phyloP scores from a whole-genome alignment of 35 echinoderm and acorn worm genomes.

The Heliocidaris erythrogramma region DNA sequence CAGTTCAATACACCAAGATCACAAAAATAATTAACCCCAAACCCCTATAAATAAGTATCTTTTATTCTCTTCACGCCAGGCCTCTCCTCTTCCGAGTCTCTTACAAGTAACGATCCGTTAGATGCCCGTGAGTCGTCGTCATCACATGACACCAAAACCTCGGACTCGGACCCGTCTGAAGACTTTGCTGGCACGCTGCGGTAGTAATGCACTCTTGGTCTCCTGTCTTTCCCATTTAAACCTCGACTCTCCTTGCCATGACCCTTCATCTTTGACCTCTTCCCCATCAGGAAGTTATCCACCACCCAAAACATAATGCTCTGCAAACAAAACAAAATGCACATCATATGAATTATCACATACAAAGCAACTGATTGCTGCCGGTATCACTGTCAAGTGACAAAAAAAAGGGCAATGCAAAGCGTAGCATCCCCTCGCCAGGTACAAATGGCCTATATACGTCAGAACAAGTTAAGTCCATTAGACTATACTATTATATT shows the following conservation, averaged over 20 bases:
- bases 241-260: constrained; percentile 44
- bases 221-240: background rate
- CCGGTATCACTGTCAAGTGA: no score
- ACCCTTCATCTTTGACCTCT: constrained; percentile 64
- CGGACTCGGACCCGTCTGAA: constrained; percentile 74
- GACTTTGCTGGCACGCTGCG: constrained; percentile 44
- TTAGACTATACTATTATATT: no score
- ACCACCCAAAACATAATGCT: constrained; percentile 99
- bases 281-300: constrained; percentile 97
- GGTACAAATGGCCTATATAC: no score
- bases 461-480: no score
- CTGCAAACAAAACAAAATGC: constrained; percentile 52
- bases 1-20: background rate
- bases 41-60: constrained; percentile 8
- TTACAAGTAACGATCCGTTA: constrained; percentile 49
- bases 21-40: background rate
- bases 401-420: no score
- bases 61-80: background rate
- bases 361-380: background rate
- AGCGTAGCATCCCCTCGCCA: no score
- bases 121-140: constrained; percentile 70
- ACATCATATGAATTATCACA: background rate
- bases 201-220: constrained; percentile 59
- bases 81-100: background rate
- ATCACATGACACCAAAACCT: constrained; percentile 76